Conservation (phyloP, 2,113 vertebrate species). For the Lepidothrix coronata region DNA sequence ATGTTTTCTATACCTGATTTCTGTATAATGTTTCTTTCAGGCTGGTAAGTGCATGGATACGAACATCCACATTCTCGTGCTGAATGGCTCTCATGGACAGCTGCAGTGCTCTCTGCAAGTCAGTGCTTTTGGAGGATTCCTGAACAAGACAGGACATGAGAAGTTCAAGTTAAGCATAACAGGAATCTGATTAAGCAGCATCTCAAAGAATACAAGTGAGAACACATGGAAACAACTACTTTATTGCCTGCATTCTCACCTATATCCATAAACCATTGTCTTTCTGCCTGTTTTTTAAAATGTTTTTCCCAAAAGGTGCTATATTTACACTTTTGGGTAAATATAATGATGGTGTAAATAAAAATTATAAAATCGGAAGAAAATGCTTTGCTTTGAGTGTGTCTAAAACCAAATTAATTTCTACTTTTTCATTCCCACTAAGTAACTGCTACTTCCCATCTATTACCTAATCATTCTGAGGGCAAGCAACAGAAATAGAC, state of each 20-base stretch:
- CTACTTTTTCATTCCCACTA: background rate
- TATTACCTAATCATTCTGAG: background rate
- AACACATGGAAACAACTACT: background rate
- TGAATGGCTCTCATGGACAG: conserved; percentile 94
- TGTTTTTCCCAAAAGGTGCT: background rate
- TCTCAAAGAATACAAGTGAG: background rate
- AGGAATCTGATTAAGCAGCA: background rate
- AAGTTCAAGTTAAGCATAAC: background rate
- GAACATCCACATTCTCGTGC: conserved; percentile 95
- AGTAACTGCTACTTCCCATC: background rate
- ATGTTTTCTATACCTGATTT: conserved; percentile 83
- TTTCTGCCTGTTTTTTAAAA: background rate
- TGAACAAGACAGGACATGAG: conserved; percentile 2
- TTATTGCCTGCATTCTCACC: background rate
- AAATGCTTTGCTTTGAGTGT: background rate
- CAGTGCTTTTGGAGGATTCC: conserved; percentile 90
- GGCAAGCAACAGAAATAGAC: background rate
- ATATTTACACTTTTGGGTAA: background rate
- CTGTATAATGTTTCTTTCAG: conserved; percentile 92
- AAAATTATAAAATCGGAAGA: background rate
- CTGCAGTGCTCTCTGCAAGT: conserved; percentile 86
- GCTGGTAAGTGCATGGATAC: conserved; percentile 93
- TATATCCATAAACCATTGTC: background rate
- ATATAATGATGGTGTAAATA: background rate
- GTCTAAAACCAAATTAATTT: background rate